Evolutionary conservation across 2,888 invertebrate genomes (phyloP), one percentile per base, ranked within the genome.

Genomic region (Agrilus cyanescens): DNA sequence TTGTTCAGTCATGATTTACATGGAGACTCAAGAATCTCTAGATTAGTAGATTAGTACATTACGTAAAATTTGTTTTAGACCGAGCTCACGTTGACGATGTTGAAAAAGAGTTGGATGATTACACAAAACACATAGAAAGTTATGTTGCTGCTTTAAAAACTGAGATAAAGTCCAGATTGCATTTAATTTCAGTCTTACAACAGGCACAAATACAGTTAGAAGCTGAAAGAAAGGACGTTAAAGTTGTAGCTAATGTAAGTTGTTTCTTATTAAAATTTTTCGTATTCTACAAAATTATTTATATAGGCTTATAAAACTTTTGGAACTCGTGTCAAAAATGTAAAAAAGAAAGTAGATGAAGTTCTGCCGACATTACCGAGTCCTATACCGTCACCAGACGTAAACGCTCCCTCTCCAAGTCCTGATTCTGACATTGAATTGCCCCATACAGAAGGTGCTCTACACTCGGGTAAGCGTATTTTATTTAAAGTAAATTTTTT

Each of bases 241-340:
- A 91, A 73, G 84, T 95, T 48, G 95, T 96, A 18, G 87, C 88
- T 45, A 91, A 88, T 74, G 95, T 94, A 68, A 80, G 85, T 78
- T 29, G 16, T 33, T 12, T 33, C 33, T 7, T 12, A 33, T 14
- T 15, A 8, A 14, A 33, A 33, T 15, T 13, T 12, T 13, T 29
- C 18, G 4, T 12, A 4, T 13, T n/a, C 14, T 14, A 33, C 20
- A 29, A n/a, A 12, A 14, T 14, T 32, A 32, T 42, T 12, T 38
- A 18, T 62, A 12, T 59, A 94, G 91, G 95, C 96, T 2, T 96
- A 95, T 62, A 88, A 87, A 67, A 91, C 88, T 63, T 96, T 94
- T 69, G 91, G 90, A 0, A 79, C 81, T 12, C 75, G 93, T 46
- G 89, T 96, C 1, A 84, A 88, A 57, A 78, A 80, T 40, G 73